Conservation (phyloP, 1,140 invertebrate genomes). For the Lepidostoma basale region DNA sequence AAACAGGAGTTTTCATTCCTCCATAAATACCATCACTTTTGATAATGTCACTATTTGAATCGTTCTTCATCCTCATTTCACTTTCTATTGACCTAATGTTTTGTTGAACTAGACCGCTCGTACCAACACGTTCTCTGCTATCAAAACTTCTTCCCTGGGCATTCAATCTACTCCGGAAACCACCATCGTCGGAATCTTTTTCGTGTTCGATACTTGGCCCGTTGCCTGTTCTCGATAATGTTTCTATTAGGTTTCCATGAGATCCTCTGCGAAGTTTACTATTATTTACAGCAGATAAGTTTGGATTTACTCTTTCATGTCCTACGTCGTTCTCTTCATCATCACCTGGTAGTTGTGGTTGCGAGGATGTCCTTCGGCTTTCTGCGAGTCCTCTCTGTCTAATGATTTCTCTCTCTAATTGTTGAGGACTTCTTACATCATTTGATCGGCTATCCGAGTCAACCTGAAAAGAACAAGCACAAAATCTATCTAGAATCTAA, state of each 20-base stretch:
- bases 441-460: slow-evolving; percentile 41
- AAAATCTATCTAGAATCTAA: too few relatives aligned
- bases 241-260: slow-evolving; percentile 63
- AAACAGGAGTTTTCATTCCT: slow-evolving; percentile 42
- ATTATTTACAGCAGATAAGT: slow-evolving; percentile 26
- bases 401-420: slow-evolving; percentile 63
- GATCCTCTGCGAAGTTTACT: slow-evolving; percentile 58
- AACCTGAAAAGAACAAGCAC: too few relatives aligned
- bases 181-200: slow-evolving; percentile 65
- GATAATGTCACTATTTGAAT: slow-evolving; percentile 54
- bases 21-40: slow-evolving; percentile 43
- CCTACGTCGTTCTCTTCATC: slow-evolving; percentile 50
- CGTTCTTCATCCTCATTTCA: slow-evolving; percentile 51
- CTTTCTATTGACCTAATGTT: slow-evolving; percentile 40
- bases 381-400: slow-evolving; percentile 61
- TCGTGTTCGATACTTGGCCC: slow-evolving; percentile 51
- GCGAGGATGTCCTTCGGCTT: slow-evolving; percentile 65
- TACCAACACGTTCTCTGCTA: slow-evolving; percentile 48
- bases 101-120: slow-evolving; percentile 29
- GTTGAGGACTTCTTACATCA: slow-evolving; percentile 63
- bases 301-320: slow-evolving; percentile 32
- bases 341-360: slow-evolving; percentile 69
- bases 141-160: slow-evolving; percentile 58
- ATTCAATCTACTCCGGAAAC: slow-evolving; percentile 57
- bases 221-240: slow-evolving; percentile 48